Percentiles rank a stretch among this genome's conserved stretches.
Conservation (phyloP, 2,888 invertebrate genomes). For the Eupeodes luniger region DNA sequence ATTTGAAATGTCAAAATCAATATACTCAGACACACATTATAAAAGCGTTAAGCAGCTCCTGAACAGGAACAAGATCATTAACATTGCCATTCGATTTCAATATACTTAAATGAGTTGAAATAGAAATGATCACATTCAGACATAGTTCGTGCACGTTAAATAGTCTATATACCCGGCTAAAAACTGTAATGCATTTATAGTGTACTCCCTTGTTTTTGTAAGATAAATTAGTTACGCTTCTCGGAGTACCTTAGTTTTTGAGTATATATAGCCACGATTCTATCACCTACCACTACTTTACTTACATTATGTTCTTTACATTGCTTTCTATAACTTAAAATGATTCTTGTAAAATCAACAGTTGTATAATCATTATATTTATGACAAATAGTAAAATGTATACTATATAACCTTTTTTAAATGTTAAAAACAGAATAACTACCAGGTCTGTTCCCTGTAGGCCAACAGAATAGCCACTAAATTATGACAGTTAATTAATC, state of each 20-base stretch:
- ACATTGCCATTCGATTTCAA: slow-evolving; percentile 68
- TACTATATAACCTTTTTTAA: too few relatives aligned
- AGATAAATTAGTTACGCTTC: slow-evolving; percentile 55
- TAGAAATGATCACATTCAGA: slow-evolving; percentile 39
- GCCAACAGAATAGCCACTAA: too few relatives aligned
- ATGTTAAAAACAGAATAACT: too few relatives aligned
- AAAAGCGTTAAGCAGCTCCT: slow-evolving; percentile 38
- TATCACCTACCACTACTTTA: neutral
- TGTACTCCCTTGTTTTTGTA: slow-evolving; percentile 32
- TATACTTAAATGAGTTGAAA: slow-evolving; percentile 61
- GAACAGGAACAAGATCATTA: slow-evolving; percentile 66
- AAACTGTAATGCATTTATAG: slow-evolving; percentile 57
- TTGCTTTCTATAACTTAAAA: too few relatives aligned
- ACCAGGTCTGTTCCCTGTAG: too few relatives aligned
- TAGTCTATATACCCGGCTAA: slow-evolving; percentile 52
- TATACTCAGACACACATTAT: slow-evolving; percentile 43
- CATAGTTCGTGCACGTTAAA: slow-evolving; percentile 61
- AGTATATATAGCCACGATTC: slow-evolving; percentile 24
- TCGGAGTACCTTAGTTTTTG: slow-evolving; percentile 45
- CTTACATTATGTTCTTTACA: neutral
- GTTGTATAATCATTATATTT: too few relatives aligned
- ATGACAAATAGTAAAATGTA: too few relatives aligned
- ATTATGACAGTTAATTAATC: too few relatives aligned
- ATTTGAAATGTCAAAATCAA: slow-evolving; percentile 35
- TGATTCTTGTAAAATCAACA: too few relatives aligned